These are phyloP conservation scores for Thymallus thymallus DNA, from an alignment of 2,113 vertebrate genomes.

Conservation along the genomic window DNA sequence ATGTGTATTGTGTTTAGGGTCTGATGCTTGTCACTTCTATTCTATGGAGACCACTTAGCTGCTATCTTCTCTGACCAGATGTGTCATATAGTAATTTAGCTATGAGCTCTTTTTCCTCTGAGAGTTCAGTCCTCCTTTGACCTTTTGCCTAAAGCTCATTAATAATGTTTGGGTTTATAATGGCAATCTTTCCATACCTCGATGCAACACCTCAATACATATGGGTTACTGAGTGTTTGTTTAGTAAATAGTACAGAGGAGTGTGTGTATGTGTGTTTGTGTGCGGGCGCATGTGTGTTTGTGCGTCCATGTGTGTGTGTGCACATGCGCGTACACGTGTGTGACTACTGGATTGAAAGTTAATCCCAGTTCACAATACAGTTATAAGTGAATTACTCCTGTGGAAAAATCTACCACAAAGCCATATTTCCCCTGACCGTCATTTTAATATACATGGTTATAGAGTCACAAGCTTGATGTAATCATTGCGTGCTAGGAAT, in stretches of 20 bases:
- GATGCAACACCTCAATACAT: neutral
- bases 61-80: constrained; percentile 51
- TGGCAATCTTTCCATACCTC: constrained; percentile 5
- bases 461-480: too few relatives aligned
- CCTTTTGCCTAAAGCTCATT: constrained; percentile 45
- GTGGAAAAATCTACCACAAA: constrained; percentile 10
- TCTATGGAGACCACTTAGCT: constrained; percentile 32
- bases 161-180: constrained; percentile 23
- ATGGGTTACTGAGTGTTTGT: neutral
- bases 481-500: too few relatives aligned
- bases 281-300: neutral
- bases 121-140: constrained; percentile 33
- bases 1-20: constrained; percentile 3
- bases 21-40: constrained; percentile 15
- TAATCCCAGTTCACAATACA: neutral
- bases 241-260: neutral
- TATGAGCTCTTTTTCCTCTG: constrained; percentile 35
- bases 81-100: constrained; percentile 50
- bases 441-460: neutral
- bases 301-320: constrained; percentile 1
- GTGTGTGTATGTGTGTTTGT: neutral
- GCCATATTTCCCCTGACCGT: neutral
- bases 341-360: constrained; percentile 28
- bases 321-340: neutral
- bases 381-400: constrained; percentile 7